Evolutionary conservation across 2,888 invertebrate genomes (phyloP).

Genomic region (Pinctada fucata): DNA sequence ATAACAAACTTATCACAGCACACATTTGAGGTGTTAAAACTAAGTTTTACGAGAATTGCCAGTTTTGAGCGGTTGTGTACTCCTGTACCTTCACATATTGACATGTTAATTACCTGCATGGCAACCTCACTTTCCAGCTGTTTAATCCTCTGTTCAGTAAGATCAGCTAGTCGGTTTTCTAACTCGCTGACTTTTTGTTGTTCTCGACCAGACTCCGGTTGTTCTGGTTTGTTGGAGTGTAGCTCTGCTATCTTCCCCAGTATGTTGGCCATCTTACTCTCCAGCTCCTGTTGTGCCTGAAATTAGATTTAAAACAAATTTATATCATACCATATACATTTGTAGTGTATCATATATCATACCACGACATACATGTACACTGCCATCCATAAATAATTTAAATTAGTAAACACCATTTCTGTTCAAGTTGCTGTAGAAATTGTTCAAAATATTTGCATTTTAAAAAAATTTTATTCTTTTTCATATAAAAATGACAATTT

Average conservation of each 20-base stretch:
- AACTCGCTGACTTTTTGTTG: slow-evolving; percentile 52
- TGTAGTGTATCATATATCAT: too few relatives aligned
- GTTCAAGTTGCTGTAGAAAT: too few relatives aligned
- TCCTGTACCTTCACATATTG: too few relatives aligned
- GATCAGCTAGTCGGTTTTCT: slow-evolving; percentile 64
- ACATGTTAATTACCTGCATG: slow-evolving; percentile 57
- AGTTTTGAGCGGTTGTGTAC: too few relatives aligned
- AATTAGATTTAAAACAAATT: not conserved
- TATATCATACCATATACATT: too few relatives aligned
- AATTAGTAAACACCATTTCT: too few relatives aligned
- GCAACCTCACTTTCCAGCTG: slow-evolving; percentile 70
- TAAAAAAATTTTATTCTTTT: too few relatives aligned
- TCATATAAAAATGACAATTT: too few relatives aligned
- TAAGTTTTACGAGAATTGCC: not conserved
- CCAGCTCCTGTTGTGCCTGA: slow-evolving; percentile 71
- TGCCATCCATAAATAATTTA: too few relatives aligned
- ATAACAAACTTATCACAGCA: not conserved
- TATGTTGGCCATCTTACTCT: slow-evolving; percentile 64
- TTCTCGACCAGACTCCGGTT: slow-evolving; percentile 30
- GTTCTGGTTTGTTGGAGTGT: slow-evolving; percentile 37
- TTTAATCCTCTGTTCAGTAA: slow-evolving; percentile 68
- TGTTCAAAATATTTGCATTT: too few relatives aligned
- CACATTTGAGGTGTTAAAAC: not conserved
- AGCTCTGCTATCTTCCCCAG: slow-evolving; percentile 58
- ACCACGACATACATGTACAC: not conserved